These are phyloP conservation scores for Hecatera dysodea DNA, from an alignment of 2,888 invertebrate species.

Conservation along the genomic window DNA sequence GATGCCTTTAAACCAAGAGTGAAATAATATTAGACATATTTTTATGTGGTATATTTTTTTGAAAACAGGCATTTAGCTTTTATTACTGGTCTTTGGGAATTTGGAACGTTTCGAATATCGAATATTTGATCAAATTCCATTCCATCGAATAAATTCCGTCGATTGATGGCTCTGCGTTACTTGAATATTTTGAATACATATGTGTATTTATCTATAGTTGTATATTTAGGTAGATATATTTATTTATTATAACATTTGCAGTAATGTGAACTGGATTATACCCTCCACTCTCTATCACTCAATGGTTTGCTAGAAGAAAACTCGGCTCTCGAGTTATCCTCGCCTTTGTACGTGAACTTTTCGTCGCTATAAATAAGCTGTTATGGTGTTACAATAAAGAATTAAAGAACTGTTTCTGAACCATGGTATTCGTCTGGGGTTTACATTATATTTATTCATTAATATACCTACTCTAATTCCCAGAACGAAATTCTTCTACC, in stretches of 20 bases:
- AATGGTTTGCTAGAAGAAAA: no score
- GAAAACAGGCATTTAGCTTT: background rate
- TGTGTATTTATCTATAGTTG: no score
- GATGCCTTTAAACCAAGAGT: background rate
- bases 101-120: background rate
- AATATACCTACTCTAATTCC: background rate
- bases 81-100: background rate
- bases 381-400: no score
- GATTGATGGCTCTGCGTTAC: background rate
- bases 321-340: no score
- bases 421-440: no score
- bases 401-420: no score
- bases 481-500: background rate
- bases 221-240: no score
- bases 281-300: no score
- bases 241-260: no score
- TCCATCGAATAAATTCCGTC: constrained; percentile 10
- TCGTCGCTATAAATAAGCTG: no score
- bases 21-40: background rate
- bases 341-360: no score
- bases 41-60: background rate
- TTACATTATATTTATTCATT: background rate
- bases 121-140: constrained; percentile 5
- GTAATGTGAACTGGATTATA: no score
- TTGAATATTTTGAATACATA: constrained; percentile 5